phyloP scores from a whole-genome alignment of 2,113 vertebrate genomes.

The Noctilio leporinus region DNA sequence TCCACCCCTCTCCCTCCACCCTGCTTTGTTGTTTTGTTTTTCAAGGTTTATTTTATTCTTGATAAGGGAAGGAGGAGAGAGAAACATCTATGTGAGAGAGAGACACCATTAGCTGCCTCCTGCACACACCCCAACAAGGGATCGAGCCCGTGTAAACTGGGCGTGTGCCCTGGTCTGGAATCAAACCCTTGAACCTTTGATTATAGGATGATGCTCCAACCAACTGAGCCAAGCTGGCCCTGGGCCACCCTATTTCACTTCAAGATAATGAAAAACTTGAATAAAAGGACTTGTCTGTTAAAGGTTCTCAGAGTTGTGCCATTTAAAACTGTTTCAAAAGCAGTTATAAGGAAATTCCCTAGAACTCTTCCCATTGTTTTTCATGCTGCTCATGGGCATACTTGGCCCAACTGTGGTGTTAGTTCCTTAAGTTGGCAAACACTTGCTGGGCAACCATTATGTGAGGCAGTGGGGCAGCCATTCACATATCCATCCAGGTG shows the following conservation, averaged over 20 bases:
- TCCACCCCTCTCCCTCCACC: not conserved
- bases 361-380: not conserved
- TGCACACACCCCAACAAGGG: too few relatives aligned
- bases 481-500: not conserved
- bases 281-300: not conserved
- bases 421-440: not conserved
- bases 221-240: too few relatives aligned
- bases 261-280: constrained; percentile 8
- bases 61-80: too few relatives aligned
- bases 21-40: not conserved
- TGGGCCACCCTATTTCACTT: not conserved
- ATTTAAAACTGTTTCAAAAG: constrained; percentile 35
- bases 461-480: not conserved
- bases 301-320: not conserved
- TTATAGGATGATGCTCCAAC: too few relatives aligned
- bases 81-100: too few relatives aligned
- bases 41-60: too few relatives aligned
- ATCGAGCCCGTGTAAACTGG: too few relatives aligned
- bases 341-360: not conserved
- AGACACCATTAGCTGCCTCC: too few relatives aligned
- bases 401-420: not conserved
- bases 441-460: not conserved
- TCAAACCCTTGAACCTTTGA: too few relatives aligned
- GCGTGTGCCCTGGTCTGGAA: too few relatives aligned
- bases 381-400: not conserved